phyloP scores from a whole-genome alignment of 92 coral and sea anemone genomes.

The Parazoanthus atlanticus region DNA sequence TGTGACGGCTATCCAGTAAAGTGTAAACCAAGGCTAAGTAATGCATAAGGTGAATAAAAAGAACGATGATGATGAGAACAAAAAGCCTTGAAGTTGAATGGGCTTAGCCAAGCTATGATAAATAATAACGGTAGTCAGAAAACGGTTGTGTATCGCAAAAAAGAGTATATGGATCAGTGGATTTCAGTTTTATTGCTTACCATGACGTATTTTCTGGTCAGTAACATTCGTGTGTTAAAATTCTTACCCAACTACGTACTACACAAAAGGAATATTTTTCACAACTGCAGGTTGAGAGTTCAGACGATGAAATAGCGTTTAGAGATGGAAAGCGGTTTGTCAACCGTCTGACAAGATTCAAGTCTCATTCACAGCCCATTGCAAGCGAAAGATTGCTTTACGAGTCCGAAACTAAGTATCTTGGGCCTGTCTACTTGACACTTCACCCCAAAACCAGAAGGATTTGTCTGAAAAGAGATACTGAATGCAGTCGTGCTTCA shows the following conservation, averaged over 20 bases:
- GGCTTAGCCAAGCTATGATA: no score
- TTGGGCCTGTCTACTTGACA: slow-evolving; percentile 37
- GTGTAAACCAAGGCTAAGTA: no score
- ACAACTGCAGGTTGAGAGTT: slow-evolving; percentile 5
- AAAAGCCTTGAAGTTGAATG: no score
- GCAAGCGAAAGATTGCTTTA: not conserved
- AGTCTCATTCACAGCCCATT: slow-evolving; percentile 1
- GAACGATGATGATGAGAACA: no score
- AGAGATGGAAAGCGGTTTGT: slow-evolving; percentile 63
- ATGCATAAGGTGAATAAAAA: no score
- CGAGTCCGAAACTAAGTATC: not conserved
- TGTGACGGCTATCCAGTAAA: no score
- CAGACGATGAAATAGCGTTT: slow-evolving; percentile 67
- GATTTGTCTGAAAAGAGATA: slow-evolving; percentile 42
- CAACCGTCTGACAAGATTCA: slow-evolving; percentile 57
- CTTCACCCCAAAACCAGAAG: slow-evolving; percentile 31
- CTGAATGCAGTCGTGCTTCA: slow-evolving; percentile 3
- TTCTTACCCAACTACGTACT: not conserved
- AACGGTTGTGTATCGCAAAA: no score
- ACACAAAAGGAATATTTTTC: not conserved
- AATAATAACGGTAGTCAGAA: no score
- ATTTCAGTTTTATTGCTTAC: no score
- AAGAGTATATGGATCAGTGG: no score
- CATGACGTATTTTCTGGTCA: no score
- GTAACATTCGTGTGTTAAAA: not conserved